Evolutionary conservation across 2,888 invertebrate genomes (phyloP).

Genomic region (Invenusta paracnida): DNA sequence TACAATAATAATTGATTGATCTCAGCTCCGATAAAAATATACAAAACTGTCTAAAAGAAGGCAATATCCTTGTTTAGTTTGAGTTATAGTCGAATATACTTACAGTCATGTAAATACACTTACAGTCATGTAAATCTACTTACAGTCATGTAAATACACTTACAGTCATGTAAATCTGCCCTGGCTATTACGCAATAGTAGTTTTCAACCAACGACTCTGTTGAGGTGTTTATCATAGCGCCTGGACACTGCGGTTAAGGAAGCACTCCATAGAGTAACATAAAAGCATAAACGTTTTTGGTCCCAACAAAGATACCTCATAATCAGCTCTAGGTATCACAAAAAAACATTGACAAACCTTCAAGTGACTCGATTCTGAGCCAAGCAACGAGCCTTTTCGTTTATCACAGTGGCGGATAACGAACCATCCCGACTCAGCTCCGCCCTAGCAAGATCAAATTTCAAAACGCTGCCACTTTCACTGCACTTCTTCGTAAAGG

Average conservation of each 20-base stretch:
- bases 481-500: conserved; percentile 11
- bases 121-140: too few species aligned
- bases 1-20: too few species aligned
- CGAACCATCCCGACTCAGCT: background rate
- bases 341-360: conserved; percentile 1
- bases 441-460: conserved; percentile 7
- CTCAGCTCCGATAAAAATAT: too few species aligned
- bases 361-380: background rate
- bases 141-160: too few species aligned
- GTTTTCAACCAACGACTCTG: too few species aligned
- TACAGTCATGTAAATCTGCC: too few species aligned
- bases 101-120: too few species aligned
- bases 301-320: background rate
- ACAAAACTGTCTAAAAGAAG: too few species aligned
- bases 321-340: background rate
- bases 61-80: too few species aligned
- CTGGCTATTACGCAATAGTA: too few species aligned
- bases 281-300: background rate
- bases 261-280: background rate
- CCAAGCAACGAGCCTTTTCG: conserved; percentile 9
- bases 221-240: too few species aligned
- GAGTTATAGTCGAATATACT: too few species aligned
- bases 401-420: background rate
- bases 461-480: background rate
- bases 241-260: background rate